Evolutionary conservation across 2,888 invertebrate species (phyloP), one percentile per base, ranked within the genome.

Genomic region (Dioctria linearis): DNA sequence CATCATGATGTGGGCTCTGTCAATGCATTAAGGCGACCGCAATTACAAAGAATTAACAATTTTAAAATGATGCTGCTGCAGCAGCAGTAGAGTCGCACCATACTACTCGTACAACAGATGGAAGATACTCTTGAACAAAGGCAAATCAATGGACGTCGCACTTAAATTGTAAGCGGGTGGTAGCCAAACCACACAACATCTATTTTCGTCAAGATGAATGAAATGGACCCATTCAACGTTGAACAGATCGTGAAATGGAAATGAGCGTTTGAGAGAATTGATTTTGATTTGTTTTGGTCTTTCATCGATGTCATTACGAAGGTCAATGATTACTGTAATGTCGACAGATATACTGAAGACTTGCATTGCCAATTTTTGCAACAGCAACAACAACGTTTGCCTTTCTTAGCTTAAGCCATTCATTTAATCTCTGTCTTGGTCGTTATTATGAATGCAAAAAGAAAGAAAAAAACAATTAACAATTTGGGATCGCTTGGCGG

Each of bases 1-100:
- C 69, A 69, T 69, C 40, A 51, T 51, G 11, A 69, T 69, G 69
- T 69, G 54, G 69, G 40, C 69, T 37, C 40, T 69, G 54, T 54
- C 49, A 51, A 69, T 69, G 37, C 49, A 69, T 69, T 69, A 54
- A 69, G 37, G 69, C 54, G 69, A 5, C 40, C 51, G 25, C 25
- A 13, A 37, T n/a, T 13, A 43, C 42, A 43, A 66, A 4, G 66
- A 42, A 66, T 3, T 25, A 25, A 39, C 11, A 66, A 66, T 43
- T 43, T 66, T 43, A 25, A 61, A 61, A 11, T 25, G 61, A 4
- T 4, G 37, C n/a, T 43, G 54, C 11, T 0, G 54, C 54, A 3
- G 46, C 5, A 54, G 25, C 25, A 25, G 25, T 25, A 25, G 25
- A 25, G 2, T 25, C 25, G 25, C 25, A 25, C 25, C 25, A 25